A percentile compares a stretch with the other conserved stretches of the same genome.
These are phyloP conservation scores for Nomada ferruginata DNA, from an alignment of 2,888 invertebrate species.

Conservation along the genomic window DNA sequence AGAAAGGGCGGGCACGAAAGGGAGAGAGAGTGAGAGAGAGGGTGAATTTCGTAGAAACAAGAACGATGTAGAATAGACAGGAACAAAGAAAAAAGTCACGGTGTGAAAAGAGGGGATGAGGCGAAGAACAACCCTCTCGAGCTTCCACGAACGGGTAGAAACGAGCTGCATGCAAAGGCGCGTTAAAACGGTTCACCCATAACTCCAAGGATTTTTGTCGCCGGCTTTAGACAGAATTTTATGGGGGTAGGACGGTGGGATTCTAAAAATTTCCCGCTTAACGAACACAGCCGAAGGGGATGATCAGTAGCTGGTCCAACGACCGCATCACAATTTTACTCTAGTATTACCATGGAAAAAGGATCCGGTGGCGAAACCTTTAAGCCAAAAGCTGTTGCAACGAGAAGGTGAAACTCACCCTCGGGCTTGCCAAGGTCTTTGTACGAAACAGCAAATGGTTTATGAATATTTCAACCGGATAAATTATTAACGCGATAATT, in stretches of 20 bases:
- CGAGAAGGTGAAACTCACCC: slow-evolving; percentile 18
- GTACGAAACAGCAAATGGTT: slow-evolving; percentile 50
- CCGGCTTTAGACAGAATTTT: slow-evolving; percentile 73
- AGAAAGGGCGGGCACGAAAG: slow-evolving; percentile 20
- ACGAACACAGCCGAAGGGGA: slow-evolving; percentile 65
- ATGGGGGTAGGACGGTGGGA: slow-evolving; percentile 55
- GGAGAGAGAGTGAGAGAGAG: slow-evolving; percentile 3
- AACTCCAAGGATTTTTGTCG: slow-evolving; percentile 78
- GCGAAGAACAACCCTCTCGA: slow-evolving; percentile 47
- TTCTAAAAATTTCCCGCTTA: slow-evolving; percentile 75
- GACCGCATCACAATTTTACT: slow-evolving; percentile 49
- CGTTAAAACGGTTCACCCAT: slow-evolving; percentile 74
- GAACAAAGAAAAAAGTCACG: slow-evolving; percentile 26
- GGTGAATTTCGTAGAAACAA: slow-evolving; percentile 28
- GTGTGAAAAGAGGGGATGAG: not conserved
- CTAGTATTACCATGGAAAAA: slow-evolving; percentile 25
- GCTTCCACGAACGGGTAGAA: slow-evolving; percentile 68
- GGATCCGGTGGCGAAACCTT: not conserved
- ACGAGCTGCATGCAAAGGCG: slow-evolving; percentile 73
- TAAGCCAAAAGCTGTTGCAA: not conserved
- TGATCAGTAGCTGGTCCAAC: slow-evolving; percentile 62
- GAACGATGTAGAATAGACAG: slow-evolving; percentile 41
- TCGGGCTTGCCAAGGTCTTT: not conserved
- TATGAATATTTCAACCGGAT: slow-evolving; percentile 62
- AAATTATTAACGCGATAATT: slow-evolving; percentile 69